Evolutionary conservation across 2,797 vertebrate genomes (phyloP).

Genomic region (Spea hammondii): DNA sequence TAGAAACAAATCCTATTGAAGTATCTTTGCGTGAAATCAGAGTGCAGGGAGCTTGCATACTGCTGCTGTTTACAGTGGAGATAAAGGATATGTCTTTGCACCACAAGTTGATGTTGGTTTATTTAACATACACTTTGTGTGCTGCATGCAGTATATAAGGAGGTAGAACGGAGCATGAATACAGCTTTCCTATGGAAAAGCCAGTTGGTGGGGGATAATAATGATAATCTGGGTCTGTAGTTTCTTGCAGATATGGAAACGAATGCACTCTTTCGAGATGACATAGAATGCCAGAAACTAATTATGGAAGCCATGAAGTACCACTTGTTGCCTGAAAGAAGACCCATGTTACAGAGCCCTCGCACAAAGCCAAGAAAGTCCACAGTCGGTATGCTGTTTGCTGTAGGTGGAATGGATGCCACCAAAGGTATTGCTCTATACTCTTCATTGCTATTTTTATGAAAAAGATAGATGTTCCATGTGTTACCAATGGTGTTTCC

Average conservation of each 20-base stretch:
- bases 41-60: neutral
- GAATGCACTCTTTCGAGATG: constrained; percentile 85
- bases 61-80: no score
- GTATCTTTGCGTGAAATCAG: no score
- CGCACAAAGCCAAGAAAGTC: constrained; percentile 94
- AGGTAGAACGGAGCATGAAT: no score
- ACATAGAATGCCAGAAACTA: constrained; percentile 93
- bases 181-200: no score
- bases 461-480: no score
- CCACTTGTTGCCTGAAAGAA: constrained; percentile 90
- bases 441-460: no score
- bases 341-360: constrained; percentile 90
- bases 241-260: constrained; percentile 92
- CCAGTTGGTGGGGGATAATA: no score
- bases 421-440: constrained; percentile 81
- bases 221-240: constrained; percentile 59
- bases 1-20: no score
- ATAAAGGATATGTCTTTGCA: no score
- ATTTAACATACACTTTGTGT: no score
- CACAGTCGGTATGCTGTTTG: constrained; percentile 91
- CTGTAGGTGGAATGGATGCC: constrained; percentile 95
- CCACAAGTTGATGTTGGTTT: no score
- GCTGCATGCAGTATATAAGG: no score
- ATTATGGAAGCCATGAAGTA: constrained; percentile 99
- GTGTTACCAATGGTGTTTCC: constrained; percentile 13